Base-by-base conservation (phyloP, 2,888 invertebrate species). In the Dolichomitus sp. region DNA sequence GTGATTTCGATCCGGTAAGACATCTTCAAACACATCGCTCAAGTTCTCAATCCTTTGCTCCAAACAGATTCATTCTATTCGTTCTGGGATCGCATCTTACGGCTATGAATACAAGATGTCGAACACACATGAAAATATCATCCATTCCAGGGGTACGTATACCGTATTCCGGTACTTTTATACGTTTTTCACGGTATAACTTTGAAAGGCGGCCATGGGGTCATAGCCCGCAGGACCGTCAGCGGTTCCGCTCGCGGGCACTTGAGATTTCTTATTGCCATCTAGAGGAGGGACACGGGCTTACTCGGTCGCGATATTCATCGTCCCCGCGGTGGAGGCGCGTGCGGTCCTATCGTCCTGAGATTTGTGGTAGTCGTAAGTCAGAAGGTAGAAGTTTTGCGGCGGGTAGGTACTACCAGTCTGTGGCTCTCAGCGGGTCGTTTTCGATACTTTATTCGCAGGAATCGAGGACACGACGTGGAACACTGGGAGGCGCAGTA, bases 361-460 rank as follows among this genome's bases (percentile, higher is more conserved):
- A 83, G 83, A 83, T 83, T 80, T 83, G 83, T 83, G 80, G 80
- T 83, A 77, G 73, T 83, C 83, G 80, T 83, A 83, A 83, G 83
- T 83, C 80, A 77, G 72, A 54, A 40, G 48, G 66, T 54, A 50
- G 37, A 70, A 73, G 68, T 68, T 69, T 80, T 73, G 72, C 68
- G 48, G 54, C 61, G 75, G 75, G 37, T 80, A 72, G 80, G 75
- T 79, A 61, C 75, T 40, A 27, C 14, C 54, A 68, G 69, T 63
- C 61, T 19, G 72, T 30, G 72, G 72, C 59, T 76, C 80, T 73
- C 63, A 54, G 54, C 63, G 59, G 79, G 59, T 79, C 74, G 70
- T 79, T 79, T 70, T 83, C 80, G 76, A 73, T 80, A 83, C 72
- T 83, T 83, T 83, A 83, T 83, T 57, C 76, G 52, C 23, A 61